These are phyloP conservation scores for Mayetiola destructor DNA, from an alignment of 2,888 invertebrate species.

Conservation along the genomic window DNA sequence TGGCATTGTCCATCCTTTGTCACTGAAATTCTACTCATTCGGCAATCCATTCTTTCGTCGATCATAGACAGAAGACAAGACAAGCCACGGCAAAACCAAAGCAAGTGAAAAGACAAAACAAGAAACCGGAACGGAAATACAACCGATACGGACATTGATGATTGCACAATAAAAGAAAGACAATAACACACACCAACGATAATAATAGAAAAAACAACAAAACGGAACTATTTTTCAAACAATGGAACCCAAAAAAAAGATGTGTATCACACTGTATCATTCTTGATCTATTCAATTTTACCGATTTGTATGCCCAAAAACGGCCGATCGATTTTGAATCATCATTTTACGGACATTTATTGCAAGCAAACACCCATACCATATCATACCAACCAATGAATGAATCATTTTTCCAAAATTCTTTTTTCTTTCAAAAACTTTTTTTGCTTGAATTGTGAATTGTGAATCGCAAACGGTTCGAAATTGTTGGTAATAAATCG, in stretches of 20 bases:
- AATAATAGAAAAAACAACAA: not conserved
- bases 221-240: slow-evolving; percentile 2
- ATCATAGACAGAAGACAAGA: not conserved
- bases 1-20: too few relatives aligned
- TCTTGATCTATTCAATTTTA: slow-evolving; percentile 8
- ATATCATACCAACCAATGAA: not conserved
- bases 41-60: not conserved
- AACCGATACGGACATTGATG: slow-evolving; percentile 9
- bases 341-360: too few relatives aligned
- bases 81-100: too few relatives aligned
- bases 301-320: not conserved
- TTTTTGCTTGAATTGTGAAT: not conserved
- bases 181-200: not conserved
- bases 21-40: too few relatives aligned
- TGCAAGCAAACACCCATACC: too few relatives aligned
- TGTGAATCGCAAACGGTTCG: too few relatives aligned
- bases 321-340: not conserved
- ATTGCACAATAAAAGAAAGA: not conserved
- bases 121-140: slow-evolving; percentile 6
- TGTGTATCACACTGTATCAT: too few relatives aligned
- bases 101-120: too few relatives aligned
- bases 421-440: too few relatives aligned
- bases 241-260: too few relatives aligned
- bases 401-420: not conserved
- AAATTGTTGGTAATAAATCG: slow-evolving; percentile 8